Conservation (phyloP, 2,888 invertebrate genomes). For the Dryomyza anilis region DNA sequence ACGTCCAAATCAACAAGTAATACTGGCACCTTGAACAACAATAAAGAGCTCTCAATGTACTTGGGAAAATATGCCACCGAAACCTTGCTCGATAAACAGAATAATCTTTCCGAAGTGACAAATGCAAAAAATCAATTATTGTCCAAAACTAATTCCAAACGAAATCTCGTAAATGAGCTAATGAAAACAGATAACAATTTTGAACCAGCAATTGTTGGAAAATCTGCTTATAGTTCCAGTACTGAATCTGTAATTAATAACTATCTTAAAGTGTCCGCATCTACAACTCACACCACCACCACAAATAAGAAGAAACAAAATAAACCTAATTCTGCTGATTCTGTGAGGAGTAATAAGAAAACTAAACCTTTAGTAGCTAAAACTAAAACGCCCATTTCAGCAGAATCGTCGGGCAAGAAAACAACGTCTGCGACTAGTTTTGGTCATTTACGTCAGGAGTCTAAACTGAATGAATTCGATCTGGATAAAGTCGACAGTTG, state of each 20-base stretch:
- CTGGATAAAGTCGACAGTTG: slow-evolving; percentile 61
- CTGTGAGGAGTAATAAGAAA: neutral
- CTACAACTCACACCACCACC: slow-evolving; percentile 43
- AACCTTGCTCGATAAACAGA: slow-evolving; percentile 48
- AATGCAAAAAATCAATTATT: slow-evolving; percentile 9
- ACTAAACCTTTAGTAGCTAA: neutral
- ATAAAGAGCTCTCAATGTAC: slow-evolving; percentile 49
- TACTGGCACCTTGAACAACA: too few species aligned
- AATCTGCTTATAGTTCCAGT: slow-evolving; percentile 30
- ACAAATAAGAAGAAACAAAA: slow-evolving; percentile 58
- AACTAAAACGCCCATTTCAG: neutral
- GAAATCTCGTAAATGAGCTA: slow-evolving; percentile 38
- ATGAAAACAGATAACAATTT: slow-evolving; percentile 46
- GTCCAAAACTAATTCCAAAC: slow-evolving; percentile 32
- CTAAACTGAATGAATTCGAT: slow-evolving; percentile 58
- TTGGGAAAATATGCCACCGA: slow-evolving; percentile 46
- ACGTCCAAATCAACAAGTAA: neutral
- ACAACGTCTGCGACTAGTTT: slow-evolving; percentile 46
- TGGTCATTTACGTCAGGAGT: slow-evolving; percentile 52
- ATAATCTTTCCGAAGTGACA: slow-evolving; percentile 50
- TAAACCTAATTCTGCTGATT: slow-evolving; percentile 42
- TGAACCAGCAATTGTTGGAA: too few species aligned
- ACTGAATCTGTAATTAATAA: slow-evolving; percentile 57
- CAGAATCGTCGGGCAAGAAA: slow-evolving; percentile 34
- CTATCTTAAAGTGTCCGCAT: slow-evolving; percentile 53